Conservation (phyloP, 2,113 vertebrate genomes). For the Myotis yumanensis region DNA sequence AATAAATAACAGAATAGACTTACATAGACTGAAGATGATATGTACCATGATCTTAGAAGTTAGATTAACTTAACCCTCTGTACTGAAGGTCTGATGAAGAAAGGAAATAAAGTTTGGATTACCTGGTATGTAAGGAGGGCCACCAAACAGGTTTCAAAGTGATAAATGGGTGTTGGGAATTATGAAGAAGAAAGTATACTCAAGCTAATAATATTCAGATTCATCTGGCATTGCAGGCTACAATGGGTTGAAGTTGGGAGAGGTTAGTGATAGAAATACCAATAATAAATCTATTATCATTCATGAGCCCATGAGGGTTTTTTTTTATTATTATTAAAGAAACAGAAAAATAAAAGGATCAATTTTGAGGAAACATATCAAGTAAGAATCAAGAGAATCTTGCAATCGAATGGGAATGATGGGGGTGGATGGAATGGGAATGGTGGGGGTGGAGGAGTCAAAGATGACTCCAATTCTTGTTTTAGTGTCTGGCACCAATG, state of each 20-base stretch:
- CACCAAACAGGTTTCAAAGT: neutral
- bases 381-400: slow-evolving; percentile 33
- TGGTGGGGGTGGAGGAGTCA: slow-evolving; percentile 25
- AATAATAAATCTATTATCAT: neutral
- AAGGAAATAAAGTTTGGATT: neutral
- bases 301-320: neutral
- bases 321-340: neutral
- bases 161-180: neutral
- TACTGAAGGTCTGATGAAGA: neutral
- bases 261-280: neutral
- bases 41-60: neutral
- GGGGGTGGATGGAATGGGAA: slow-evolving; percentile 6
- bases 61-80: neutral
- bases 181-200: neutral
- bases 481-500: slow-evolving; percentile 63
- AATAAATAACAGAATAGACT: neutral
- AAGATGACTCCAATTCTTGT: slow-evolving; percentile 41
- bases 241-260: neutral
- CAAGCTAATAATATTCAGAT: neutral
- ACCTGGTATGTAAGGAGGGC: neutral
- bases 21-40: neutral
- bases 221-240: neutral
- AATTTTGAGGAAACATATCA: neutral
- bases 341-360: neutral
- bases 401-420: neutral